Percentiles rank a stretch among this genome's conserved stretches.
These are phyloP conservation scores for Osmoderma eremita DNA, from an alignment of 2,888 invertebrate species.

Conservation along the genomic window DNA sequence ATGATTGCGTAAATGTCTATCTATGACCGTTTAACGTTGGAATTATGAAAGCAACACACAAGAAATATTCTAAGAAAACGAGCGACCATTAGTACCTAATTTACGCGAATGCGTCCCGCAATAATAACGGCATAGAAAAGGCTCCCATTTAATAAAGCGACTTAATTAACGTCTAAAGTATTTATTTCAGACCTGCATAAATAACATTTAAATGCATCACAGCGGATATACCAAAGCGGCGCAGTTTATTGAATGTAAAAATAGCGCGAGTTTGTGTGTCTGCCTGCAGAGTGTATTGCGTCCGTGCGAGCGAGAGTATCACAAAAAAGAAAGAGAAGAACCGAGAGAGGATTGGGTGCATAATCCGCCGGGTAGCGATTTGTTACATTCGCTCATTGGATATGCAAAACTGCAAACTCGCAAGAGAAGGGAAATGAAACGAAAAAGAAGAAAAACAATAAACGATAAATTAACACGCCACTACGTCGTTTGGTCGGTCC, in stretches of 20 bases:
- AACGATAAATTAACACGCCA: constrained; percentile 41
- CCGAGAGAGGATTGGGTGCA: constrained; percentile 36
- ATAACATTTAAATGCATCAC: constrained; percentile 42
- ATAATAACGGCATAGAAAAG: constrained; percentile 36
- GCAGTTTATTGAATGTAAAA: constrained; percentile 41
- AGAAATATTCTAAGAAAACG: constrained; percentile 22
- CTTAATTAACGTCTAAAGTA: constrained; percentile 41
- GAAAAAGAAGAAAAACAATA: constrained; percentile 39
- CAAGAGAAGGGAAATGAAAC: constrained; percentile 38
- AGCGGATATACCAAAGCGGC: constrained; percentile 36
- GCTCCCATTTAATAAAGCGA: constrained; percentile 40
- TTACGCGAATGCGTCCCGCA: constrained; percentile 36
- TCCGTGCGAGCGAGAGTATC: constrained; percentile 16
- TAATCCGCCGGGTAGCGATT: constrained; percentile 42
- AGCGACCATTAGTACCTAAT: constrained; percentile 33
- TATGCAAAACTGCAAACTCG: constrained; percentile 41
- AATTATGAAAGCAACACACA: constrained; percentile 5
- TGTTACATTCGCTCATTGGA: constrained; percentile 42
- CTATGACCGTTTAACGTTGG: not conserved
- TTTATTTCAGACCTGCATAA: constrained; percentile 40
- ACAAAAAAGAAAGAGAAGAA: constrained; percentile 32
- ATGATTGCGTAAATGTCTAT: no score
- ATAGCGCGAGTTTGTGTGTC: constrained; percentile 29
- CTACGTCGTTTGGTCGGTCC: constrained; percentile 23
- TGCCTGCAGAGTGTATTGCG: constrained; percentile 8